Base-by-base conservation (phyloP, 2,113 vertebrate species). In the Rhagologus leucostigma region DNA sequence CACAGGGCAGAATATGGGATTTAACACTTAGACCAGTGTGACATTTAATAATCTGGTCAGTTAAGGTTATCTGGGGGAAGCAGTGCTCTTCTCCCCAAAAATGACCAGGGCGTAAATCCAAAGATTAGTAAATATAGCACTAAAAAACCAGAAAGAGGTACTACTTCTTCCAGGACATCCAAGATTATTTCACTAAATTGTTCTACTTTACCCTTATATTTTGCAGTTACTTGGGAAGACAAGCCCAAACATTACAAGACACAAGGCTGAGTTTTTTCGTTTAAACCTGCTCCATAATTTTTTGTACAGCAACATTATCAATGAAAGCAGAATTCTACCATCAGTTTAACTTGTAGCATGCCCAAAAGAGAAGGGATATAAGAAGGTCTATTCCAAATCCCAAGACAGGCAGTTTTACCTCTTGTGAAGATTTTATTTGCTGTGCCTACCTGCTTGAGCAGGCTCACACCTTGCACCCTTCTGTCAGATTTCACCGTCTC, bases 371-470 rank as follows among this genome's bases (percentile, higher is more conserved):
- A 78, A 20, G 10, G 15, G 23, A 79, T 11, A 16, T 7, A 37
- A 30, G 13, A 47, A 89, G 13, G 16, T 16, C 57, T 20, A n/a
- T n/a, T 75, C 67, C 42, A 49, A 84, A 83, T 16, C 59, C 81
- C 52, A n/a, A 71, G 32, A 20, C n/a, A 89, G 33, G 56, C 30
- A 87, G 75, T 52, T 30, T 77, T 81, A 89, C 26, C 67, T 42
- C 60, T 62, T 68, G 19, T 35, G 22, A 88, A 62, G 42, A 63
- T 47, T 33, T 39, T 63, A 27, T 60, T 74, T 77, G 13, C 59
- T 35, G 13, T 21, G 68, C 91, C 96, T 97, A 98, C 98, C 98
- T 97, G 95, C 91, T 50, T 35, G 33, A 90, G 95, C 79, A 82
- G 92, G 96, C 64, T 95, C 76, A 37, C 95, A 64, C 93, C 80